phyloP scores from a whole-genome alignment of 2,797 vertebrate genomes.

The Glossophaga mutica region DNA sequence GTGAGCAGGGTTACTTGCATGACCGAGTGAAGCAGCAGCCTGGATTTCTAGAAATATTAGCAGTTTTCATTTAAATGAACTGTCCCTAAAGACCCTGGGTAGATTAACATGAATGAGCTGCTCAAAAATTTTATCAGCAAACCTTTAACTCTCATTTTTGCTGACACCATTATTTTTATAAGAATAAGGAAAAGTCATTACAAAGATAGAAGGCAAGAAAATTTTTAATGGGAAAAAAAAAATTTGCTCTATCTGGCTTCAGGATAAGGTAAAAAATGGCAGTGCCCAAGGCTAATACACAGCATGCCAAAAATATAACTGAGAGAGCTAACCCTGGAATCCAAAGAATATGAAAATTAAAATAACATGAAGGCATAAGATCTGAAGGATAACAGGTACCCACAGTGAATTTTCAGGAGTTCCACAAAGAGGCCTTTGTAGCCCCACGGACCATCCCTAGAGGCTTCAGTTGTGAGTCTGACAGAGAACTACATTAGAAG shows the following conservation, averaged over 20 bases:
- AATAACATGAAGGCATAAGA: neutral
- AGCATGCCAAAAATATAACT: neutral
- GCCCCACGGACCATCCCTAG: neutral
- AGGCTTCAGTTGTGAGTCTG: neutral
- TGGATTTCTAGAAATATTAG: constrained; percentile 37
- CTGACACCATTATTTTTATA: neutral
- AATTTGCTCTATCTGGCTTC: neutral
- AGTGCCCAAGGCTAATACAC: neutral
- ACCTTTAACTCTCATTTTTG: constrained; percentile 36
- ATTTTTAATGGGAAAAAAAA: constrained; percentile 12
- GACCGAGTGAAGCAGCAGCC: constrained; percentile 13
- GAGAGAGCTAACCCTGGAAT: neutral
- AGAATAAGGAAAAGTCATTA: neutral
- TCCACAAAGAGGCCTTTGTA: neutral
- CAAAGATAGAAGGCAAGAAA: neutral
- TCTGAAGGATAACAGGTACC: neutral
- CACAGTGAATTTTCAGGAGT: neutral
- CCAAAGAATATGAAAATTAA: constrained; percentile 41
- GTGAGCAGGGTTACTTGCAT: neutral
- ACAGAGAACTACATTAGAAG: neutral
- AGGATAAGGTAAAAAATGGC: neutral
- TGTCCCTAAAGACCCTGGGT: neutral
- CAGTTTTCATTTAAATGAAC: constrained; percentile 38
- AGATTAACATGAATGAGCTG: neutral
- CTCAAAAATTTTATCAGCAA: constrained; percentile 24